These are phyloP conservation scores for Mastacembelus armatus DNA, from an alignment of 2,797 vertebrate genomes.

Conservation along the genomic window DNA sequence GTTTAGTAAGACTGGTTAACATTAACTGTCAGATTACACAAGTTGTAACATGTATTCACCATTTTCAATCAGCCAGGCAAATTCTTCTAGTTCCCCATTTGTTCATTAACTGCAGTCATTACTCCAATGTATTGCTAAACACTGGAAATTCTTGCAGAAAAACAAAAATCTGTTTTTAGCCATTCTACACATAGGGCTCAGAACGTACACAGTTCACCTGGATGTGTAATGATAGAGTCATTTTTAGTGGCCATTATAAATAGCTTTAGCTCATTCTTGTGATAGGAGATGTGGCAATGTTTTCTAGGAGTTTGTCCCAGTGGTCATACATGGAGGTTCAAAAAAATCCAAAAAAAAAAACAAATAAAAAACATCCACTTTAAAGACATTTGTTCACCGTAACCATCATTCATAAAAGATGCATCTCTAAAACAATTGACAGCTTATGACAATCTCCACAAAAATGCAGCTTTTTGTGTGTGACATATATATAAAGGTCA, in stretches of 20 bases:
- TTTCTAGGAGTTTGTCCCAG: not conserved
- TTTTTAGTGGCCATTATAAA: too few relatives aligned
- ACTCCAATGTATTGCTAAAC: too few relatives aligned
- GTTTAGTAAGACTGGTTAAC: too few relatives aligned
- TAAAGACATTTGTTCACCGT: not conserved
- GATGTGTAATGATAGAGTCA: too few relatives aligned
- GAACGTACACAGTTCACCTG: too few relatives aligned
- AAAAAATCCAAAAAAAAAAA: not conserved
- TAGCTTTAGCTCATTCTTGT: too few relatives aligned
- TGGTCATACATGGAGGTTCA: not conserved
- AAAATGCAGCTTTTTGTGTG: not conserved
- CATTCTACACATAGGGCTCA: too few relatives aligned
- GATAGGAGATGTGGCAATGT: not conserved
- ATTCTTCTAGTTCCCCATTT: too few relatives aligned
- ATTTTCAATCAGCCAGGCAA: not conserved
- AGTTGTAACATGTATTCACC: not conserved
- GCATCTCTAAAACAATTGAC: too few relatives aligned
- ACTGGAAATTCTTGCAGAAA: too few relatives aligned
- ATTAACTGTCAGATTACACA: conserved; percentile 2
- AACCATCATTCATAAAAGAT: not conserved
- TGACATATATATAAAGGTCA: not conserved
- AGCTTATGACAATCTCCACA: not conserved
- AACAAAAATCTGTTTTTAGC: too few relatives aligned
- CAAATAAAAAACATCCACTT: not conserved
- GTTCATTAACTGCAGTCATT: too few relatives aligned